Evolutionary conservation across 2,113 vertebrate species (phyloP).

Genomic region (Cricetomys ansorgei): DNA sequence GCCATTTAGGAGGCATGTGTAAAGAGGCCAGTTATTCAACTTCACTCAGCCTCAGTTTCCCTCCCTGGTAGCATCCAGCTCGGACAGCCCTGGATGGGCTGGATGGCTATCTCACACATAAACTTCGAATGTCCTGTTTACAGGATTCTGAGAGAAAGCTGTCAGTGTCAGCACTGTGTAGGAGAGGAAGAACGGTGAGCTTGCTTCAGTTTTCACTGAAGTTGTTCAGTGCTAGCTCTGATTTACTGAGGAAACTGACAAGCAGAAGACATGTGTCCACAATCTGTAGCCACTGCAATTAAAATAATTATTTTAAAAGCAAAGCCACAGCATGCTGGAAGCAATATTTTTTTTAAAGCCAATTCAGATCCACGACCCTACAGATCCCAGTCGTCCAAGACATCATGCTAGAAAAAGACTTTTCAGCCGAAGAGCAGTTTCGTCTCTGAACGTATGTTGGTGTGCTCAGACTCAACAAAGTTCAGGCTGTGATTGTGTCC

Average conservation of each 20-base stretch:
- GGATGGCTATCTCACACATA: not conserved
- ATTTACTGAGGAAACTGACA: not conserved
- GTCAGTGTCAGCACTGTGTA: not conserved
- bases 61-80: not conserved
- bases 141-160: not conserved
- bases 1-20: not conserved
- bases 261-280: not conserved
- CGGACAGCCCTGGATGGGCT: not conserved
- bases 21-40: not conserved
- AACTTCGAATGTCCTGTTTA: not conserved
- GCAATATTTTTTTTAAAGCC: constrained; percentile 36
- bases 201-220: constrained; percentile 10
- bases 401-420: not conserved
- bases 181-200: not conserved
- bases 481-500: not conserved
- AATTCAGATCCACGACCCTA: not conserved
- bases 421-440: not conserved
- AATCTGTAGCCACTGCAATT: constrained; percentile 19
- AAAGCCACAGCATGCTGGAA: constrained; percentile 3
- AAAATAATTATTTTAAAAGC: constrained; percentile 35
- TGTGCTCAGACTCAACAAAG: not conserved
- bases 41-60: not conserved
- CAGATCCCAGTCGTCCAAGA: not conserved
- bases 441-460: not conserved
- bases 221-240: not conserved